phyloP scores from a whole-genome alignment of 1,140 invertebrate species.

The honey bee (Apis mellifera) region DNA sequence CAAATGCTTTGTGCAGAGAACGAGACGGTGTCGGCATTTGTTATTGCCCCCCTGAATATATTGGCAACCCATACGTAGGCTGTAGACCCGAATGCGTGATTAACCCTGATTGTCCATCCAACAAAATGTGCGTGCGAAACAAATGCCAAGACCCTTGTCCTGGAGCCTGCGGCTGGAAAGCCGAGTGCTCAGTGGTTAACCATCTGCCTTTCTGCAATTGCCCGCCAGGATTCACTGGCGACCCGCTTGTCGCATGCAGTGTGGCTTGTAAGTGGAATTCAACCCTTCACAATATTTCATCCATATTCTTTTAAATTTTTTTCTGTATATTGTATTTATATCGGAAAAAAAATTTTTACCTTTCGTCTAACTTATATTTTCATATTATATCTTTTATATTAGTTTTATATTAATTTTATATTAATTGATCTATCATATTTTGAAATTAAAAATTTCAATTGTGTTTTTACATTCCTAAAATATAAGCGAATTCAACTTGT shows the following conservation, averaged over 20 bases:
- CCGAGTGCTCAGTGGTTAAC: constrained; percentile 87
- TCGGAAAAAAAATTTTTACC: too few relatives aligned
- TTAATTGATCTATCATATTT: too few relatives aligned
- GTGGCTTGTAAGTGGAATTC: constrained; percentile 23
- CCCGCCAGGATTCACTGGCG: constrained; percentile 84
- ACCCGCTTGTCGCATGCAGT: constrained; percentile 72
- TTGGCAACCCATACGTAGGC: constrained; percentile 76
- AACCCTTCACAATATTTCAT: not conserved
- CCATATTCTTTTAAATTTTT: constrained; percentile 15
- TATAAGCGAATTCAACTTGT: constrained; percentile 79
- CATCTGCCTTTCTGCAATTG: constrained; percentile 88
- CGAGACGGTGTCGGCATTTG: constrained; percentile 85
- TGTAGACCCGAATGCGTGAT: constrained; percentile 88
- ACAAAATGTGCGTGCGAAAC: constrained; percentile 84
- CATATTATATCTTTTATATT: too few relatives aligned
- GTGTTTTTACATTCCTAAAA: not conserved
- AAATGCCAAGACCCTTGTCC: constrained; percentile 84
- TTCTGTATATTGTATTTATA: too few relatives aligned
- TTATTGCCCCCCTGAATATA: constrained; percentile 77
- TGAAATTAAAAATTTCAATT: too few relatives aligned
- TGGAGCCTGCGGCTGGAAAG: constrained; percentile 86
- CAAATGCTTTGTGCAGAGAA: constrained; percentile 84
- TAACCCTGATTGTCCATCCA: constrained; percentile 85
- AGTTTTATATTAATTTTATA: too few relatives aligned
- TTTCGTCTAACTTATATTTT: too few relatives aligned